These are phyloP conservation scores for Anseranas semipalmata DNA, from an alignment of 2,113 vertebrate genomes.

Conservation along the genomic window DNA sequence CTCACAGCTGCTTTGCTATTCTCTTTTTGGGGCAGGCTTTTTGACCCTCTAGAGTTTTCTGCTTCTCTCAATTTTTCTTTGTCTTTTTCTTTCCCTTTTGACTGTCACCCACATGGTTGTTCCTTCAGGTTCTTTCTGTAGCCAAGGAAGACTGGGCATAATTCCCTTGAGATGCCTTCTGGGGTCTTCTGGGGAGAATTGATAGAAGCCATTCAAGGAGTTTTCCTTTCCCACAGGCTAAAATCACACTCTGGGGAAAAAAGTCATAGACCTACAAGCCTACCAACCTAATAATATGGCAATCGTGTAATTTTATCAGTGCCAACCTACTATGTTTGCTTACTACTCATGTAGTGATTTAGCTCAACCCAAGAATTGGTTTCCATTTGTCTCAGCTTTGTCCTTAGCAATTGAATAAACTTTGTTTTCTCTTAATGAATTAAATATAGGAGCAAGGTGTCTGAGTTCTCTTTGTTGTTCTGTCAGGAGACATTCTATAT, in stretches of 20 bases:
- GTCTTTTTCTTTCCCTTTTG: neutral
- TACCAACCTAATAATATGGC: neutral
- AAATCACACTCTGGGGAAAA: neutral
- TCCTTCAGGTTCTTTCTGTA: neutral
- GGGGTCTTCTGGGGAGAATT: neutral
- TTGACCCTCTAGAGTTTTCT: neutral
- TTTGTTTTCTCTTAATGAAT: neutral
- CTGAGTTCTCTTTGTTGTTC: neutral
- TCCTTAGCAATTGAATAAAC: neutral
- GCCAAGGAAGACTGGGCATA: neutral
- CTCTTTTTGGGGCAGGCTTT: neutral
- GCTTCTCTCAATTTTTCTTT: neutral
- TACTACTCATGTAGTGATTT: neutral
- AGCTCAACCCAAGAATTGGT: neutral
- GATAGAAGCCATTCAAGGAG: neutral
- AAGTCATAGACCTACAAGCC: neutral
- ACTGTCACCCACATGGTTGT: neutral
- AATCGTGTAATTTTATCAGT: neutral
- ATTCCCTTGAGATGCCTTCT: neutral
- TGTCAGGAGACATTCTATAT: neutral
- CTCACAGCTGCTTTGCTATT: slow-evolving; percentile 16
- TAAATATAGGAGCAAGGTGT: neutral
- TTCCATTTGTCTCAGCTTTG: neutral
- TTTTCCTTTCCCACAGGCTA: neutral
- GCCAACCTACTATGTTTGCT: neutral